These are phyloP conservation scores for Tauraco erythrolophus DNA, from an alignment of 2,113 vertebrate species.

Conservation along the genomic window DNA sequence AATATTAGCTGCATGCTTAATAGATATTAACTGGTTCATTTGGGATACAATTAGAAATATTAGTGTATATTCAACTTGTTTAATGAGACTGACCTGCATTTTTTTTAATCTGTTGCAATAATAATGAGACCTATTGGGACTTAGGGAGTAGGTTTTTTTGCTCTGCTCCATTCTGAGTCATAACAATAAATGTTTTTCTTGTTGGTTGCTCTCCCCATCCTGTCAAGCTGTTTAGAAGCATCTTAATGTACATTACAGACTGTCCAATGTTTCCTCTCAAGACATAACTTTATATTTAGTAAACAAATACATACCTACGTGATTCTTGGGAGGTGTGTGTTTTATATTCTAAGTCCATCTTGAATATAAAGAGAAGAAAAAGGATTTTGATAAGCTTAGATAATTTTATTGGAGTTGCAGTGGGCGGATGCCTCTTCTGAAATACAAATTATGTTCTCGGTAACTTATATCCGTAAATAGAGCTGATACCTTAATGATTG, in stretches of 20 bases:
- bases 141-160: neutral
- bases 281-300: neutral
- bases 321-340: neutral
- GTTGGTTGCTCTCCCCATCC: neutral
- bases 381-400: neutral
- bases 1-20: neutral
- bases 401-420: neutral
- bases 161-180: neutral
- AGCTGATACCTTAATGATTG: neutral
- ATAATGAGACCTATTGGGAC: slow-evolving; percentile 29
- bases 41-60: slow-evolving; percentile 36
- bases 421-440: neutral
- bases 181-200: neutral
- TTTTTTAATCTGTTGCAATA: slow-evolving; percentile 13
- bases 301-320: neutral
- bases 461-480: neutral
- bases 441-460: neutral
- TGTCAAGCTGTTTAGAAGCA: neutral
- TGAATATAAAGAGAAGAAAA: neutral
- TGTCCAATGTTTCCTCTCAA: neutral
- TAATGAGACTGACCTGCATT: slow-evolving; percentile 4
- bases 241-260: neutral
- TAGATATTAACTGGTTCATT: slow-evolving; percentile 22
- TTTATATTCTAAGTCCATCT: neutral
- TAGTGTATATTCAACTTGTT: slow-evolving; percentile 1